Evolutionary conservation across 2,888 invertebrate species (phyloP), one percentile per base, ranked within the genome.

Genomic region (Machimus rusticus): DNA sequence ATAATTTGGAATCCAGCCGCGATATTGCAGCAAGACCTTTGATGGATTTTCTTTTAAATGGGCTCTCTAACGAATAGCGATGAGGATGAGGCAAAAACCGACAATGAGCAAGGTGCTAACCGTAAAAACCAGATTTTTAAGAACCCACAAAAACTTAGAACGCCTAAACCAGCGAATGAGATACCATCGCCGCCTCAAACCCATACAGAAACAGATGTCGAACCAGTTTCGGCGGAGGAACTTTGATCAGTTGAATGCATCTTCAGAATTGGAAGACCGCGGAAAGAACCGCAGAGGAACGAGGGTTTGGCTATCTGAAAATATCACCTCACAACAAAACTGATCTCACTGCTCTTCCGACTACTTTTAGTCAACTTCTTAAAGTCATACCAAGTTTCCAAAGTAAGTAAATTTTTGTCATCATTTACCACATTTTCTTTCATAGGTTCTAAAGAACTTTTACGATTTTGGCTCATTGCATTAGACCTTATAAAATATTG

Each of bases 191-290:
- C 82, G 66, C 39, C 6, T 37, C 6, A 34, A 6, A 39, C 66
- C 39, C 34, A 84, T 84, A 23, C 66, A 66, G 9, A n/a, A n/a
- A 37, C 12, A n/a, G 66, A n/a, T 19, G 31, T 57, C 57, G 66
- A 84, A 84, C 82, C 82, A 66, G 82, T 84, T 84, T 84, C 82
- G 82, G 82, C 66, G 14, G 23, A 66, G 14, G 82, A 66, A 84
- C 82, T 84, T 84, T 84, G 82, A 84, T 84, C 82, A 84, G 37
- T 66, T 84, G 66, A 82, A 84, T 84, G 82, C 82, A 84, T 66
- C 51, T 39, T 46, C 23, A 84, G 66, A 84, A 57, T 55, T 46
- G 79, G 55, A 23, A 55, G 55, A 14, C 12, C 31, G 19, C 66
- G 19, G 12, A 28, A 19, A 66, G 55, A 39, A 39, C 66, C 34